Evolutionary conservation across 2,113 vertebrate species (phyloP).

Genomic region (Cyanistes caeruleus): DNA sequence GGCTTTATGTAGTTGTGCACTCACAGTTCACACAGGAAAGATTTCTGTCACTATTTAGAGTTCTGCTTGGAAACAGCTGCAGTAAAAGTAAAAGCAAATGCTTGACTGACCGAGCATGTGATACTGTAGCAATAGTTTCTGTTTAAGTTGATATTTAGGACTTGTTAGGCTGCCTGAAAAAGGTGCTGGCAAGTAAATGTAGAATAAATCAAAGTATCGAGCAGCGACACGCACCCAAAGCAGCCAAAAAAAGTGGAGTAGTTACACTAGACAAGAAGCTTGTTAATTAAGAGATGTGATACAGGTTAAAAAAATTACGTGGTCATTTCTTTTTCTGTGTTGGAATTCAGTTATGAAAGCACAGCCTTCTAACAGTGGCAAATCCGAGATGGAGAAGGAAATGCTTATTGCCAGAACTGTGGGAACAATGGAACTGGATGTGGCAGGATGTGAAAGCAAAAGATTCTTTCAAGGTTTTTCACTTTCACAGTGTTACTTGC

Average conservation of each 20-base stretch:
- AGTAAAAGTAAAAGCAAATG: not conserved
- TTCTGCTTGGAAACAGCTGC: not conserved
- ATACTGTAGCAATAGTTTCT: not conserved
- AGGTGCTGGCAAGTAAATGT: not conserved
- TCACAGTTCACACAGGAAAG: fast-evolving
- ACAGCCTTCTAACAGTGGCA: not conserved
- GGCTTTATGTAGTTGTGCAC: fast-evolving
- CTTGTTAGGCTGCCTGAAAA: not conserved
- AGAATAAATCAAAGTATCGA: not conserved
- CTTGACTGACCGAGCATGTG: not conserved
- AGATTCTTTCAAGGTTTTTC: not conserved
- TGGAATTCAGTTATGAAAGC: not conserved
- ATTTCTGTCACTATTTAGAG: not conserved
- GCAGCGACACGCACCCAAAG: not conserved
- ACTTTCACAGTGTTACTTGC: not conserved
- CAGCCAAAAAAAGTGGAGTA: not conserved
- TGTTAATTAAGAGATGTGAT: not conserved
- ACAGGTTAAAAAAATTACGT: fast-evolving
- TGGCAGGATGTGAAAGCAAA: not conserved
- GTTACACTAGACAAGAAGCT: not conserved
- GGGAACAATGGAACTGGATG: not conserved
- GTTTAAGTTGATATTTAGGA: not conserved
- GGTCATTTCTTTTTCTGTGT: not conserved
- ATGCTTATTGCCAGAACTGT: not conserved
- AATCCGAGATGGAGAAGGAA: not conserved